A percentile compares a stretch with the other conserved stretches of the same genome.
Conservation (phyloP, 2,113 vertebrate species). For the Myocastor coypus region DNA sequence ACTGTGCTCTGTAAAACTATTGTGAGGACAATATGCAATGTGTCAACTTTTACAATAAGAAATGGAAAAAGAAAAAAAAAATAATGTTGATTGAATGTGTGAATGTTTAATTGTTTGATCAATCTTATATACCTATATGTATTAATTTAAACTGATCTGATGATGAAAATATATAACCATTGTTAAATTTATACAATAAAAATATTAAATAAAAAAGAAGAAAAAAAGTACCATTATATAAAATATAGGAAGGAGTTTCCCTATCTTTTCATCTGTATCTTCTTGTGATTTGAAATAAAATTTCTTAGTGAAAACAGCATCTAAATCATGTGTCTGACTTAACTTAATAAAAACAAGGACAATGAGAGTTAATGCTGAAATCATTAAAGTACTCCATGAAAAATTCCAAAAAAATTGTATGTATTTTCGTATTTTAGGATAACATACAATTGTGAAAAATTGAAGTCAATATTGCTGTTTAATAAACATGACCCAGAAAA, state of each 20-base stretch:
- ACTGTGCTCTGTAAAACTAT: no score
- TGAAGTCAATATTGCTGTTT: not conserved
- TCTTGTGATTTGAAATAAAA: conserved; percentile 74
- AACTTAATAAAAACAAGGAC: conserved; percentile 71
- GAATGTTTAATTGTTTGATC: no score
- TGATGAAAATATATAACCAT: no score
- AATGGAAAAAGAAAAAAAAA: no score
- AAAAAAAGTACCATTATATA: conserved; percentile 79
- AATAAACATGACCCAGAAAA: conserved; percentile 29
- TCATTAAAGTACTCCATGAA: not conserved
- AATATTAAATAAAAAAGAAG: no score
- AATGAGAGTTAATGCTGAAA: conserved; percentile 68
- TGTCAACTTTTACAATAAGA: no score
- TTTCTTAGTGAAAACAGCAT: conserved; percentile 74
- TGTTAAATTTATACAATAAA: no score
- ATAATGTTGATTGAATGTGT: no score
- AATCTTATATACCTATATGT: no score
- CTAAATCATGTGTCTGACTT: conserved; percentile 73
- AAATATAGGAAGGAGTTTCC: conserved; percentile 76
- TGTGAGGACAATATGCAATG: no score
- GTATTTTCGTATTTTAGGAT: conserved; percentile 50
- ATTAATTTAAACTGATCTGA: no score
- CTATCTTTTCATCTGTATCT: conserved; percentile 77
- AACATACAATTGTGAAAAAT: conserved; percentile 56
- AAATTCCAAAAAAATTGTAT: conserved; percentile 25